phyloP scores from a whole-genome alignment of 2,113 vertebrate species.

The Paralichthys olivaceus region DNA sequence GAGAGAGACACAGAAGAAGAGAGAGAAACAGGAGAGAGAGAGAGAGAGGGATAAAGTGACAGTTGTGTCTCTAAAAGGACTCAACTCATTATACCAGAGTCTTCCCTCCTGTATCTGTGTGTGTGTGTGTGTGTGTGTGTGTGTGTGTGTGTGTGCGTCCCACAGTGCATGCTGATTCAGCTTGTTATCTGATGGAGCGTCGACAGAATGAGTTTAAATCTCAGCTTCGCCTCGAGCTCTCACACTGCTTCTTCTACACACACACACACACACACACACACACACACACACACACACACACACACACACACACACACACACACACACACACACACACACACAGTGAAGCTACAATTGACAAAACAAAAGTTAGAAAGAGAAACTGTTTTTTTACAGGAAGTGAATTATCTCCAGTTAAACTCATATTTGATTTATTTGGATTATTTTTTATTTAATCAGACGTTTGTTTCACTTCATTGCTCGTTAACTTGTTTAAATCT shows the following conservation, averaged over 20 bases:
- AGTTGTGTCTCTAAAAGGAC: conserved; percentile 34
- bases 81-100: conserved; percentile 62
- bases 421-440: no score
- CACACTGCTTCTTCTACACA: conserved; percentile 51
- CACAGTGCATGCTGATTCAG: conserved; percentile 75
- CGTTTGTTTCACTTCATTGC: no score
- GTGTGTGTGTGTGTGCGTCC: conserved; percentile 21
- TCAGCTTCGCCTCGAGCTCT: conserved; percentile 68
- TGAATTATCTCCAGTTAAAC: no score
- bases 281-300: conserved; percentile 18
- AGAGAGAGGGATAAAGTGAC: conserved; percentile 26
- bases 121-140: conserved; percentile 14
- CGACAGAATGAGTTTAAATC: conserved; percentile 85
- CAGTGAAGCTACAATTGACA: background rate
- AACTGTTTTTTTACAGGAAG: background rate
- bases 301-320: background rate
- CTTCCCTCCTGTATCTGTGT: conserved; percentile 35
- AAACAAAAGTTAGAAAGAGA: conserved; percentile 1
- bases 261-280: conserved; percentile 18
- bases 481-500: no score
- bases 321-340: background rate
- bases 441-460: no score
- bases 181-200: conserved; percentile 78
- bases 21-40: background rate
- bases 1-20: background rate